Conservation (phyloP, 2,797 vertebrate genomes). For the Lagothrix lagotricha region DNA sequence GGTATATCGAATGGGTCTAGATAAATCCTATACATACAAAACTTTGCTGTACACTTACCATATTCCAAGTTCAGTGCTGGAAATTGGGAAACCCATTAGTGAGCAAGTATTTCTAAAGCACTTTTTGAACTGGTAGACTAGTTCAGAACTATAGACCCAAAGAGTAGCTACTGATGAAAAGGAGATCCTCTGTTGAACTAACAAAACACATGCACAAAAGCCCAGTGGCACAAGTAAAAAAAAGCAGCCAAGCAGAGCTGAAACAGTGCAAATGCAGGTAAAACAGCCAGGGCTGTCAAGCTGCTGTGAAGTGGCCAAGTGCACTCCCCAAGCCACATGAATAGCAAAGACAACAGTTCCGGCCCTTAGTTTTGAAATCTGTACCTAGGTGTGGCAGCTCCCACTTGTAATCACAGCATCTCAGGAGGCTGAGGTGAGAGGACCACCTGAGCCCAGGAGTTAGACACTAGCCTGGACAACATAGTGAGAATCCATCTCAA, state of each 20-base stretch:
- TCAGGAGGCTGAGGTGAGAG: too few relatives aligned
- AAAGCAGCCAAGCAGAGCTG: background rate
- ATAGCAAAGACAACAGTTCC: background rate
- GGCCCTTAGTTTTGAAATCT: background rate
- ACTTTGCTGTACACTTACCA: background rate
- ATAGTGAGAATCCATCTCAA: too few relatives aligned
- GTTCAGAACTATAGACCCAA: background rate
- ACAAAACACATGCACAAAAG: background rate
- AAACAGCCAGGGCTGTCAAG: background rate
- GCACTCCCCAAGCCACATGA: background rate
- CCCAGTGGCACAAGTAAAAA: background rate
- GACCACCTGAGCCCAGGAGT: too few relatives aligned
- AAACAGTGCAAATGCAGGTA: background rate
- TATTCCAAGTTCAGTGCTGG: background rate
- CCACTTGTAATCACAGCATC: too few relatives aligned
- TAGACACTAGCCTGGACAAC: too few relatives aligned
- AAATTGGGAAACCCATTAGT: background rate
- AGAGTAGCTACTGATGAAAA: background rate
- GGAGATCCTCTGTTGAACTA: background rate
- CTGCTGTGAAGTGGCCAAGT: background rate
- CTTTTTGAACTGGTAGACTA: background rate
- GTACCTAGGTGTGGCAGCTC: background rate
- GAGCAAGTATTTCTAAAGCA: background rate
- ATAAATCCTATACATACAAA: background rate
- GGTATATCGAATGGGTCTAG: background rate